Base-by-base conservation (phyloP, 1,140 invertebrate species). In the Mactra quadrangularis region DNA sequence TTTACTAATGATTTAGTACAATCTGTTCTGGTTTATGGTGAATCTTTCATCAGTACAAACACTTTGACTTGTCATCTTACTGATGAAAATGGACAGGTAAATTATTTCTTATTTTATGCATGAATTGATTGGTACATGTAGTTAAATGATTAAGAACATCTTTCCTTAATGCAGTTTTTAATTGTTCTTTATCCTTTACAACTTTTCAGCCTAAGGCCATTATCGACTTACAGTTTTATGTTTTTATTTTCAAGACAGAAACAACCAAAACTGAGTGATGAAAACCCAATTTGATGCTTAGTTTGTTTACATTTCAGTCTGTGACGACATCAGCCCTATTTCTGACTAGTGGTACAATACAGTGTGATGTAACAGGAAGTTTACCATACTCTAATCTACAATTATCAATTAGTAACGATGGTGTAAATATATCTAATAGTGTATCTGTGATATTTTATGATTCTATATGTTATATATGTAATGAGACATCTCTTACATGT, bases 401-500 rank as follows among this genome's bases (percentile, higher is more conserved):
- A 22, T 11, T 72, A 31, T 72, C 75, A 6, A 47, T 66, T 15
- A 77, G 75, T 35, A 77, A 77, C 47, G 47, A 77, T 77, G 75
- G 75, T 60, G 75, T 47, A 45, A 35, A 62, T 29, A 25, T 52
- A 59, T 64, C 59, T 41, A 62, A 77, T 22, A 66, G 22, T 35
- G 27, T 64, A 19, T 31, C 60, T 38, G 60, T 50, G 38, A 77
- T 77, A 33, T 47, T 66, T 11, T 47, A 77, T 19, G 75, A 77
- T 55, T 38, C 57, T 50, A 50, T 53, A 13, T 77, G 75, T 35
- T 66, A 52, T 17, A 17, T 45, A 1, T 77, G 75, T 50, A 29
- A 52, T 47, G 59, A 45, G 19, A 47, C 17, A 7, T 9, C 31
- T 2, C 9, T 25, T 11, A 72, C 3, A 4, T 72, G 70, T 72